Evolutionary conservation across 2,113 vertebrate genomes (phyloP), one percentile per base, ranked within the genome.

Genomic region (Gambusia holbrooki): DNA sequence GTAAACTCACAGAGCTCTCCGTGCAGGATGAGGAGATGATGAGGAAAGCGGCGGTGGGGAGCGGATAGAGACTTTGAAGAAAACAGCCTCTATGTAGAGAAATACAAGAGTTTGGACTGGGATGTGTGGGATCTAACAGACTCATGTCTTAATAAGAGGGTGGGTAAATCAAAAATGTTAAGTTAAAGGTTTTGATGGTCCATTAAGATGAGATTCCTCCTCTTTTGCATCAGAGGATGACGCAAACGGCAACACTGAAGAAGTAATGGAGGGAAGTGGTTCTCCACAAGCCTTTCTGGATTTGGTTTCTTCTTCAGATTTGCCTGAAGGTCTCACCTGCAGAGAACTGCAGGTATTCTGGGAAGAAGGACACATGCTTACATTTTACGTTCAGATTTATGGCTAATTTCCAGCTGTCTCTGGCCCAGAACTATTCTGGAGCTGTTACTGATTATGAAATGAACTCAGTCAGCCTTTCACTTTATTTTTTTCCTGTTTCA

Each of bases 21-120:
- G 92, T 98, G 90, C 97, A 98, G 89, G 97, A 99, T 0, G 98
- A 99, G 76, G 97, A 98, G 69, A 85, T 94, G 80, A 97, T 99
- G 95, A 96, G 96, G 91, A 95, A 96, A 93, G 84, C 96, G 67
- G 92, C 97, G 70, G 85, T 89, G 0, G 92, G 94, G 4, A 93
- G 93, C 27, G 92, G 89, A 54, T 95, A 94, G 62, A 77, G 71
- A 76, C 67, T 0, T 25, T 8, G 30, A 28, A 10, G 42, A 37
- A 30, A 7, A 37, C 45, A 51, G 62, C 25, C 62, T 45, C 60
- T 13, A 54, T 17, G 29, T 29, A 60, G 79, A 70, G 40, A 64
- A 35, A 30, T 48, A 29, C 4, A 66, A 25, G 27, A 30, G 72
- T 19, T 30, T 7, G 73, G 73, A 27, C 8, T 15, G 32, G 82